Evolutionary conservation across 2,888 invertebrate species (phyloP).

Genomic region (Tetropium fuscum): DNA sequence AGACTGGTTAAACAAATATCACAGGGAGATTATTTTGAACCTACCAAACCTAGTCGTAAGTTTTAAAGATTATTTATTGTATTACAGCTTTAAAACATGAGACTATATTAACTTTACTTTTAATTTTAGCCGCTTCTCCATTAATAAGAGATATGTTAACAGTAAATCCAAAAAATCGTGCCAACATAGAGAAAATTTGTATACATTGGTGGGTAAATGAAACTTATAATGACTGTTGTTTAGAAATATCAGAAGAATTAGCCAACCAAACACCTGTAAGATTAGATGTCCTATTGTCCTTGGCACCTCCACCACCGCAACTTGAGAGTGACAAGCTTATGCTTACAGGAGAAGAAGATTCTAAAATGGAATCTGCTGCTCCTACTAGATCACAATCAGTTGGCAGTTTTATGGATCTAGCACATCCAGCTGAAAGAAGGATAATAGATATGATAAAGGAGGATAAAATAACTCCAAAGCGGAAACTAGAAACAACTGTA

Average conservation of each 20-base stretch:
- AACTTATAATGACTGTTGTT: constrained; percentile 83
- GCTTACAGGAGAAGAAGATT: constrained; percentile 69
- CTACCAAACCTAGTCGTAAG: constrained; percentile 91
- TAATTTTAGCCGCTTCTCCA: constrained; percentile 87
- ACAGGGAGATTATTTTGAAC: constrained; percentile 97
- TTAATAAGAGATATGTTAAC: constrained; percentile 95
- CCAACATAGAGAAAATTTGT: constrained; percentile 94
- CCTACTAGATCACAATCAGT: constrained; percentile 75
- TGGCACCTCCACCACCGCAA: constrained; percentile 84
- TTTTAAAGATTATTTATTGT: constrained; percentile 47
- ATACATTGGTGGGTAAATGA: constrained; percentile 98
- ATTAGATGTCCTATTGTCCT: constrained; percentile 85
- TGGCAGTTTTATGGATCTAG: constrained; percentile 80
- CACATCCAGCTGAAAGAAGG: constrained; percentile 76
- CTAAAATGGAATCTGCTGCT: constrained; percentile 59
- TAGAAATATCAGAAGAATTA: constrained; percentile 87
- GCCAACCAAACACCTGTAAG: constrained; percentile 89
- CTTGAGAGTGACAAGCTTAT: constrained; percentile 80
- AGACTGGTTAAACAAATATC: constrained; percentile 97
- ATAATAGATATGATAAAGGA: constrained; percentile 80
- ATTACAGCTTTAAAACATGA: constrained; percentile 41
- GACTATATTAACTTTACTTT: constrained; percentile 30
- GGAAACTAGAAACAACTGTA: constrained; percentile 81
- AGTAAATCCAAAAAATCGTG: constrained; percentile 89
- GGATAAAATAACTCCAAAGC: constrained; percentile 73